These are phyloP conservation scores for Apodemia duryi DNA, from an alignment of 2,888 invertebrate genomes.

Conservation along the genomic window DNA sequence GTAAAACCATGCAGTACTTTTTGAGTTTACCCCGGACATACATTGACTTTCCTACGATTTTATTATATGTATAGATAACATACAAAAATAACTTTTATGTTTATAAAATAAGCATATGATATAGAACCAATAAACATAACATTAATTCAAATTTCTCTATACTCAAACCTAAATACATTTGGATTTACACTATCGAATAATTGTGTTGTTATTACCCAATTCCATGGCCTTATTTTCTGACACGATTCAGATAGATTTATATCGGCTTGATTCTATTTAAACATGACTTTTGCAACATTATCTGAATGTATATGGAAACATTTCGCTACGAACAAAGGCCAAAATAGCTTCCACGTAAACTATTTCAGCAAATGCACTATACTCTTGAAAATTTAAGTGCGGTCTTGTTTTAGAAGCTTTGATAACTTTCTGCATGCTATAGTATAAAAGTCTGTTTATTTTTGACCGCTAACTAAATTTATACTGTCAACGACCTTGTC, in stretches of 20 bases:
- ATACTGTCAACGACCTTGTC: neutral
- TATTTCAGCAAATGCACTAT: conserved; percentile 4
- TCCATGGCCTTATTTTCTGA: conserved; percentile 13
- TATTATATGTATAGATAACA: too few relatives aligned
- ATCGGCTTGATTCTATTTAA: conserved; percentile 5
- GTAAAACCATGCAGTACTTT: too few relatives aligned
- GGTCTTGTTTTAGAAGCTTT: conserved; percentile 4
- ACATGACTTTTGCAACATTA: neutral
- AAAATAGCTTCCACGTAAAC: conserved; percentile 5
- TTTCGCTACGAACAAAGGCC: neutral
- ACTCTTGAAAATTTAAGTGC: conserved; percentile 5
- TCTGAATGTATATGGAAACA: conserved; percentile 4
- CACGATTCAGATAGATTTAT: conserved; percentile 8
- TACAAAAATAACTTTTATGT: too few relatives aligned
- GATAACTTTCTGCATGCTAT: neutral
- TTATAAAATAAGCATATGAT: neutral
- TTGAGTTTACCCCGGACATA: too few relatives aligned
- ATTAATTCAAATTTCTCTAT: neutral
- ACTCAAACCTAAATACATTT: neutral
- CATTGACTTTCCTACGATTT: too few relatives aligned
- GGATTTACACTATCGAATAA: conserved; percentile 10
- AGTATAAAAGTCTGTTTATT: neutral
- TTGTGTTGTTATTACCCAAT: conserved; percentile 14
- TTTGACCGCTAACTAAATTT: neutral
- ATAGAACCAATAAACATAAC: neutral